Evolutionary conservation across 2,113 vertebrate species (phyloP).

Genomic region (Hiodon tergisus): DNA sequence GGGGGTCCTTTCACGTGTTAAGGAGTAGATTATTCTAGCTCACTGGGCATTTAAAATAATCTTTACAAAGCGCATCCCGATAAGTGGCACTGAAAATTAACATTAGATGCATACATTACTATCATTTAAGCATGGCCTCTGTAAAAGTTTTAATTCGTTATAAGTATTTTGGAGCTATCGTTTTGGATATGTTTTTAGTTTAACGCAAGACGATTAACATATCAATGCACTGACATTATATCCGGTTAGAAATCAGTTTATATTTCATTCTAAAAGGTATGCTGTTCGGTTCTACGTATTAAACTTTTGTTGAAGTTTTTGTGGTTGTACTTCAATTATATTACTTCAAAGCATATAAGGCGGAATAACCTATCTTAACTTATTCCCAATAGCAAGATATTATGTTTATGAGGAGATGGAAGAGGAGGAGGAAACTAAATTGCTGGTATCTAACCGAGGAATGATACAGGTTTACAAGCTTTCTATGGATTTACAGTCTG

Average conservation of each 20-base stretch:
- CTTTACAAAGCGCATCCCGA: constrained; percentile 31
- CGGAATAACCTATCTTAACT: too few relatives aligned
- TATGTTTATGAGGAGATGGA: too few relatives aligned
- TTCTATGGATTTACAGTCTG: too few relatives aligned
- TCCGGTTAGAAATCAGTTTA: background rate
- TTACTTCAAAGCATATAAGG: too few relatives aligned
- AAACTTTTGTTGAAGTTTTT: too few relatives aligned
- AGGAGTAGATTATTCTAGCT: constrained; percentile 40
- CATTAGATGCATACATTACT: constrained; percentile 35
- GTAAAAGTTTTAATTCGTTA: too few relatives aligned
- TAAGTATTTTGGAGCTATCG: background rate
- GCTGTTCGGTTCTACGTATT: too few relatives aligned
- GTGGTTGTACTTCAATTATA: too few relatives aligned
- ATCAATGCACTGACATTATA: background rate
- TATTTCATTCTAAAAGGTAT: background rate
- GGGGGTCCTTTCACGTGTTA: constrained; percentile 56
- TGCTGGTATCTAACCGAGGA: too few relatives aligned
- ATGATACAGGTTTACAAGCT: too few relatives aligned
- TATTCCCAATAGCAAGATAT: too few relatives aligned
- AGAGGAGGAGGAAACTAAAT: too few relatives aligned
- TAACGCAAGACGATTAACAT: background rate
- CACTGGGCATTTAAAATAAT: constrained; percentile 27
- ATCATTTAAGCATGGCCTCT: background rate
- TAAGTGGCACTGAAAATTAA: constrained; percentile 39
- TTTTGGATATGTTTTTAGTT: background rate